Base-by-base conservation (phyloP, 92 coral and sea anemone species). In the Micromussa lordhowensis region DNA sequence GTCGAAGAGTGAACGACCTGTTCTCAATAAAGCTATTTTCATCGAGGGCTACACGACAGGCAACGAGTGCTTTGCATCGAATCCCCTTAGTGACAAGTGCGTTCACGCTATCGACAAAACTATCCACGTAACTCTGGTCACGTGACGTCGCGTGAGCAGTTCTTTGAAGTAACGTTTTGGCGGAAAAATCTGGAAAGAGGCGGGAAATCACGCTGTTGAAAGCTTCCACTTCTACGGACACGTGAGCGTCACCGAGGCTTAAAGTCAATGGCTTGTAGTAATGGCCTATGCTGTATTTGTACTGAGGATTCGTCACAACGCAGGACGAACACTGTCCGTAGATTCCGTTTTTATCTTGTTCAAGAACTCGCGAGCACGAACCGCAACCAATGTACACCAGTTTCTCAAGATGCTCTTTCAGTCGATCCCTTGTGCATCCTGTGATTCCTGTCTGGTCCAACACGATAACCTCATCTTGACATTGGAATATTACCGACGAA, bases 281-380 rank as follows among this genome's bases (percentile, higher is more conserved):
- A 66, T 89, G 91, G 29, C 34, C 80, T 4, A 92, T 54, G 16
- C 92, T 88, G 81, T 94, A 95, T 36, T 81, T 68, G 81, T 94
- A 94, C 68, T 49, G 66, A 1, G 91, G 69, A 82, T 92, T 85
- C 34, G 89, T 84, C 35, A 35, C 32, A 35, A 92, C 90, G 57
- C 99, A 97, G 73, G 92, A 68, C 11, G 90, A 32, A 75, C 99
- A 97, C 89, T 95, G 99, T 34, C 92, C 93, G 80, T 95, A 97
- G 34, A 97, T 87, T 24, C 88, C 88, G 88, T 97, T 97, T 24
- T 74, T 64, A 73, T 97, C 99, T 89, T 93, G 97, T 3, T 34
- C 75, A 28, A 97, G 93, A 9, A 91, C 82, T 51, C 97, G 91
- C 10, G 91, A 79, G 68, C 99, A 97, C 7, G 84, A 44, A 1